These are phyloP conservation scores for Erpornis zantholeuca DNA, from an alignment of 2,113 vertebrate species.

Conservation along the genomic window DNA sequence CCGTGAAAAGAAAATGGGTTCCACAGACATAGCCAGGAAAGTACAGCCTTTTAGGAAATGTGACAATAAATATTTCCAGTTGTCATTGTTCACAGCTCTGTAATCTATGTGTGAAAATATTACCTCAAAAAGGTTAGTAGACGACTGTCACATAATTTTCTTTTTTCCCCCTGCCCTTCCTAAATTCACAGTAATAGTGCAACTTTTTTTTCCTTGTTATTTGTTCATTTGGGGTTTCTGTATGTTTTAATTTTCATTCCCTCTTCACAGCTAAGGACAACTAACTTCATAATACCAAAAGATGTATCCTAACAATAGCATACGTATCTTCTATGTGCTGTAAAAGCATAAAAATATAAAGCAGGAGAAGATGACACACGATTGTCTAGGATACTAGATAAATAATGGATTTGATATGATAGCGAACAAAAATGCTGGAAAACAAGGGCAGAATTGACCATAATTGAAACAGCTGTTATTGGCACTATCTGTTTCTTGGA, in stretches of 20 bases:
- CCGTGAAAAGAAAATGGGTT: background rate
- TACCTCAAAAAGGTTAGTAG: background rate
- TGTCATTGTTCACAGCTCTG: background rate
- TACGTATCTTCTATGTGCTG: rapidly evolving
- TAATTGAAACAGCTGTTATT: background rate
- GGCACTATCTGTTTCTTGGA: background rate
- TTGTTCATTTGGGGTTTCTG: background rate
- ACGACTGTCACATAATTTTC: background rate
- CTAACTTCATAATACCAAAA: background rate
- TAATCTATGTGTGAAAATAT: background rate
- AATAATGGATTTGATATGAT: background rate
- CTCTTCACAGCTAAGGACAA: background rate
- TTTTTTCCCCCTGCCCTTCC: background rate
- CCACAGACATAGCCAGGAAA: background rate
- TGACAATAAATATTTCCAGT: background rate
- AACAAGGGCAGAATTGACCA: background rate
- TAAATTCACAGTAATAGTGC: background rate
- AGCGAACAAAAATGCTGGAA: background rate
- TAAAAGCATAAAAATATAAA: background rate
- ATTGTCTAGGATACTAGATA: background rate
- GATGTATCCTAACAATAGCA: background rate
- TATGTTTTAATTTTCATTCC: background rate
- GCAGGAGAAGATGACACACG: background rate
- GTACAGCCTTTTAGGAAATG: background rate
- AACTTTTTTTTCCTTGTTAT: background rate